phyloP scores from a whole-genome alignment of 2,113 vertebrate species.

The Hemicordylus capensis region DNA sequence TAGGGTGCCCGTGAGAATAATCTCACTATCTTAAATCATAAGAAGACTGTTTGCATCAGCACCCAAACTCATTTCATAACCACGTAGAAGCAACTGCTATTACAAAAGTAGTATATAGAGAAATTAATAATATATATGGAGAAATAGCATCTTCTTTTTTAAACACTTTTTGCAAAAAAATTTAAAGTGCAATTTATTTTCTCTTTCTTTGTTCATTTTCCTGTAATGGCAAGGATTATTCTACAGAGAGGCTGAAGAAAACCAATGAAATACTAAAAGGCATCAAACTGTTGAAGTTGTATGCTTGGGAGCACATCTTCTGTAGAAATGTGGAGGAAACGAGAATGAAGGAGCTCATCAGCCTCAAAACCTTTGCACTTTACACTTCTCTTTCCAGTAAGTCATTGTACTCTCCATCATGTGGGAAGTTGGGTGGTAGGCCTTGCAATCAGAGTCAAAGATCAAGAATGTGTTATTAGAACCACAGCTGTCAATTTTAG shows the following conservation, averaged over 20 bases:
- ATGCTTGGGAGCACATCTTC: constrained; percentile 98
- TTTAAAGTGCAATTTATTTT: background rate
- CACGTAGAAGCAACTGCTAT: background rate
- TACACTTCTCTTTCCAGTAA: constrained; percentile 90
- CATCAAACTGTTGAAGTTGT: constrained; percentile 95
- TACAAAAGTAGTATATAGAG: background rate
- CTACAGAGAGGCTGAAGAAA: constrained; percentile 96
- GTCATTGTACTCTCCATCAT: constrained; percentile 23
- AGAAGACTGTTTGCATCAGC: too few species aligned
- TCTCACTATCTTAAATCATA: too few species aligned
- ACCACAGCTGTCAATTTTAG: too few species aligned
- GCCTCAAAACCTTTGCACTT: constrained; percentile 87
- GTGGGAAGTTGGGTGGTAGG: background rate
- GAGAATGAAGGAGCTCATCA: constrained; percentile 89
- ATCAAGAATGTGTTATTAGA: background rate
- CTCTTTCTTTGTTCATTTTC: constrained; percentile 14
- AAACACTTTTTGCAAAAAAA: background rate
- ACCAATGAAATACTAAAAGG: constrained; percentile 97
- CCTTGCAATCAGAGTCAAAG: background rate
- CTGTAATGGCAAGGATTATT: constrained; percentile 86
- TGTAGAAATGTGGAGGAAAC: constrained; percentile 93
- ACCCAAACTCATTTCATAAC: background rate
- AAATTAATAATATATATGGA: background rate
- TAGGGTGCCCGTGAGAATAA: too few species aligned
- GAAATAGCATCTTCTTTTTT: background rate